Percentiles rank a stretch among this genome's conserved stretches.
phyloP scores from a whole-genome alignment of 2,797 vertebrate species.

The Amphiprion clarkii region DNA sequence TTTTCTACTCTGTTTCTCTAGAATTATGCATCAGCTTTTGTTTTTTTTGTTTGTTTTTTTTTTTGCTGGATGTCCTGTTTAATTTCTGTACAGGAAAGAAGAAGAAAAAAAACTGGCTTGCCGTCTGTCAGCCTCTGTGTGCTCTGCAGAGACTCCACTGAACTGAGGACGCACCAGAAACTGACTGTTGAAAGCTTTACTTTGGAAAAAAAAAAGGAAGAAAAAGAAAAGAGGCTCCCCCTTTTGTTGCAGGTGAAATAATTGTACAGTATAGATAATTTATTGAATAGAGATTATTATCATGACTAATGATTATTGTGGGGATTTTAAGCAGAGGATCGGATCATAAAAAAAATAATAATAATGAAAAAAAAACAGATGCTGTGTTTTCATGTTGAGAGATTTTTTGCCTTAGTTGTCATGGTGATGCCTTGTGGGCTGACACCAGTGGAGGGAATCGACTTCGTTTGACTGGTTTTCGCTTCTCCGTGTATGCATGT shows the following conservation, averaged over 20 bases:
- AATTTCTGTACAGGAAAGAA: constrained; percentile 70
- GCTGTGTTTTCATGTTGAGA: constrained; percentile 78
- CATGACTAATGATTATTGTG: constrained; percentile 82
- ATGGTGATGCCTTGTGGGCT: constrained; percentile 86
- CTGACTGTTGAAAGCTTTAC: constrained; percentile 76
- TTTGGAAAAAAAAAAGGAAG: constrained; percentile 27
- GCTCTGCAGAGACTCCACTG: constrained; percentile 55
- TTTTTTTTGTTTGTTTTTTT: constrained; percentile 24
- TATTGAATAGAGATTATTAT: constrained; percentile 89
- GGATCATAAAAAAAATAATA: constrained; percentile 47
- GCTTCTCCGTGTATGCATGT: constrained; percentile 76
- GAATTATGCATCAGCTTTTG: constrained; percentile 75
- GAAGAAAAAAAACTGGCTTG: constrained; percentile 43
- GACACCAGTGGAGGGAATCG: constrained; percentile 73
- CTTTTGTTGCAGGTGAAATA: constrained; percentile 78
- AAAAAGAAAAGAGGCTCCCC: constrained; percentile 51
- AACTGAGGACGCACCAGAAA: constrained; percentile 52
- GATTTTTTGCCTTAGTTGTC: constrained; percentile 89
- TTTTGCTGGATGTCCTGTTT: constrained; percentile 65
- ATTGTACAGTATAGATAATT: constrained; percentile 90
- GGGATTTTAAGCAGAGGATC: constrained; percentile 69
- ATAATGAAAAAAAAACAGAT: constrained; percentile 60
- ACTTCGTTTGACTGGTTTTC: constrained; percentile 73
- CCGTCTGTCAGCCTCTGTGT: constrained; percentile 53
- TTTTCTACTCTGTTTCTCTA: constrained; percentile 66